Evolutionary conservation across 2,797 vertebrate species (phyloP), one percentile per base, ranked within the genome.

Genomic region (Enteromius mattozi): DNA sequence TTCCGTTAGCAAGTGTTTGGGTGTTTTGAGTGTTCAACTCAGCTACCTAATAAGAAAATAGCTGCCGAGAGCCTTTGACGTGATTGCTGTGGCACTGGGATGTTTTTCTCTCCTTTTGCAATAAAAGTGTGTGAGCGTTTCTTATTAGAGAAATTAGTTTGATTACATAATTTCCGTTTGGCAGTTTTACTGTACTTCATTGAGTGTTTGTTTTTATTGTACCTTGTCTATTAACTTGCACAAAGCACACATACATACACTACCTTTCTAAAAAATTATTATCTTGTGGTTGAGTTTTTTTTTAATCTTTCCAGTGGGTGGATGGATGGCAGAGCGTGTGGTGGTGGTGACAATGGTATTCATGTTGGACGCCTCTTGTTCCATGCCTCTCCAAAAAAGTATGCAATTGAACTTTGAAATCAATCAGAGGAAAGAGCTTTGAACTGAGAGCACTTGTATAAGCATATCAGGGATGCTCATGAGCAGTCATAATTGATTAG

Each of bases 241-340:
- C 47, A 70, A 72, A 75, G 54, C 66, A 82, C 78, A 81, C 63
- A 83, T 76, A 82, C 27, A 78, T 63, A 75, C 76, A 76, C 49
- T 54, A 8, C 40, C 51, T 80, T 86, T 19, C 33, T 70, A 14
- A 82, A 86, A 35, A 72, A 33, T n/a, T 2, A 33, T n/a, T 2
- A 51, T 75, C 37, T 79, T 45, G 6, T 30, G 68, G 45, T 56
- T 74, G 14, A 30, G 16, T 9, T 70, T 74, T 47, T 47, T 77
- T 79, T 27, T 27, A 2, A 65, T 65, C 17, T 79, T 56, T 12
- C 37, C 30, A 40, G 37, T 61, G 81, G 42, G 68, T 78, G 75
- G n/a, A 72, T 56, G 7, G 33, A 49, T 77, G 74, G 72, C 33
- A 17, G 33, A 54, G 40, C 19, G 14, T 40, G 51, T 74, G 68